phyloP scores from a whole-genome alignment of 2,888 invertebrate genomes.

The Caenorhabditis sinica region DNA sequence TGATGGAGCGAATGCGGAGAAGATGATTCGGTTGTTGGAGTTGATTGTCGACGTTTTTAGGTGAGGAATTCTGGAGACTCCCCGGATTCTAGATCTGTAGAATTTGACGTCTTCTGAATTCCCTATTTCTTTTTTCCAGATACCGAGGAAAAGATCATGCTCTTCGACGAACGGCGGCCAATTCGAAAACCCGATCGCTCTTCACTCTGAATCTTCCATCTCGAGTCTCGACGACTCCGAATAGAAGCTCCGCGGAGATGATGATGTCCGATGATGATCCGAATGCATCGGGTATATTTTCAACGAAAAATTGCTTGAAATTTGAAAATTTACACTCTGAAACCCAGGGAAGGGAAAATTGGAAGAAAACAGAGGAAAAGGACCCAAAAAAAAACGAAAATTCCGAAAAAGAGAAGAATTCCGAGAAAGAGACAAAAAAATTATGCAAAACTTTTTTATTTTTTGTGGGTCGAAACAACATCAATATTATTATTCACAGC shows the following conservation, averaged over 20 bases:
- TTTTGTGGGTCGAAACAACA: too few species aligned
- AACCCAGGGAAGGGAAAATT: too few species aligned
- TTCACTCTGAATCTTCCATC: slow-evolving; percentile 54
- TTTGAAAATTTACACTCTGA: too few species aligned
- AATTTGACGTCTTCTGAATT: too few species aligned
- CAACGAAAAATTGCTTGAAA: too few species aligned
- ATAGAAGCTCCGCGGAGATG: slow-evolving; percentile 41
- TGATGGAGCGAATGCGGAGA: slow-evolving; percentile 69
- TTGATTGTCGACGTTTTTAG: slow-evolving; percentile 79
- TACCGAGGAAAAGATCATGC: slow-evolving; percentile 66
- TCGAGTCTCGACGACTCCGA: slow-evolving; percentile 3
- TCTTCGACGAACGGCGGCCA: slow-evolving; percentile 54
- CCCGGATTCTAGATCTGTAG: too few species aligned
- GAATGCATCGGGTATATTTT: slow-evolving; percentile 18
- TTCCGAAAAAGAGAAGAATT: too few species aligned
- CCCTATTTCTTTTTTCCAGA: background rate
- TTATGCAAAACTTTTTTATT: too few species aligned
- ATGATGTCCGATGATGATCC: slow-evolving; percentile 32
- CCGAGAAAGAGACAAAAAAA: too few species aligned
- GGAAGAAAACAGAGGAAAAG: too few species aligned
- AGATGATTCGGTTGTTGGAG: slow-evolving; percentile 75
- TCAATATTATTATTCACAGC: too few species aligned
- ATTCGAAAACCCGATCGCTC: slow-evolving; percentile 61
- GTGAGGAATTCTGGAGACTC: background rate
- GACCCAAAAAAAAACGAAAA: too few species aligned